phyloP scores from a whole-genome alignment of 2,113 vertebrate genomes.

The Athene noctua region DNA sequence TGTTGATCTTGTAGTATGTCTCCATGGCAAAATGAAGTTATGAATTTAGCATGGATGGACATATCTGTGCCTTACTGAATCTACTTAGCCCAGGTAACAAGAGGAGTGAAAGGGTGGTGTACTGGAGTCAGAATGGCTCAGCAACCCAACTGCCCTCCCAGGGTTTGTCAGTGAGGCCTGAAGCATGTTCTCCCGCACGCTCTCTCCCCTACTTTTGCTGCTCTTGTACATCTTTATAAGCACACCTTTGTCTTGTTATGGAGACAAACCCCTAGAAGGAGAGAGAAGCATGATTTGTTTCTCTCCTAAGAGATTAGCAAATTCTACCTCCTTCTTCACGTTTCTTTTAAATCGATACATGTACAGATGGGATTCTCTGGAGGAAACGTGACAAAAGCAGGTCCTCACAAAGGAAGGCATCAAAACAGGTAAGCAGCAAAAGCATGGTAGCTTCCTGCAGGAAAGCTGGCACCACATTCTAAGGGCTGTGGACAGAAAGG shows the following conservation, averaged over 20 bases:
- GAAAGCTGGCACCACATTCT: neutral
- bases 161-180: neutral
- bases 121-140: neutral
- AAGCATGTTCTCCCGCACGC: neutral
- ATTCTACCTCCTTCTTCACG: neutral
- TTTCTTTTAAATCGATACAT: neutral
- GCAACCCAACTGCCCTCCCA: neutral
- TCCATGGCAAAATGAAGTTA: neutral
- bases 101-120: neutral
- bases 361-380: neutral
- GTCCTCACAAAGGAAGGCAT: neutral
- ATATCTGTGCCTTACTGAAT: neutral
- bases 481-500: accelerated
- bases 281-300: neutral
- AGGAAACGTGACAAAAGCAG: neutral
- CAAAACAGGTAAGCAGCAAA: neutral
- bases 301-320: neutral
- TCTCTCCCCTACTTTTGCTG: neutral
- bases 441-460: neutral
- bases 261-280: neutral
- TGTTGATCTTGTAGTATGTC: neutral
- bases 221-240: neutral
- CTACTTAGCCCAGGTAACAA: neutral
- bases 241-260: neutral
- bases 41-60: neutral